Base-by-base conservation (phyloP, 2,113 vertebrate genomes). In the Gnathonemus echidnorhynchus region DNA sequence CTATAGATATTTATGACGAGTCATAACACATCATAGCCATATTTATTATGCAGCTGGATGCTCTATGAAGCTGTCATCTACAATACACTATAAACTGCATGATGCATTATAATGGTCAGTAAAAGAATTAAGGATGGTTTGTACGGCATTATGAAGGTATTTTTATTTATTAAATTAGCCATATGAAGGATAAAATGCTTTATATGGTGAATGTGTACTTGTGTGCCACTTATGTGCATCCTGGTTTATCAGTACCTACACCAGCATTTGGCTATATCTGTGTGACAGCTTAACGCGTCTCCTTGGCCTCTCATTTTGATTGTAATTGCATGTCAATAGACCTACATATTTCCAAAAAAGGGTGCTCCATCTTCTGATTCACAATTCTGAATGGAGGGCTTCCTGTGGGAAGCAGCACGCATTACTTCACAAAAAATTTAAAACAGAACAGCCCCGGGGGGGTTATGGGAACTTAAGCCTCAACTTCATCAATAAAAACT, bases 401-500 rank as follows among this genome's bases (percentile, higher is more conserved):
- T 77, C 15, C 31, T 9, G 1, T 39, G 13, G 11, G 11, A 35
- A 77, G 13, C 35, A 77, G 70, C 31, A 77, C 15, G 8, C 27
- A 21, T 27, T 74, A 74, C 31, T 31, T 35, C 66, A 31, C 70
- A 7, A 39, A 19, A 77, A 19, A 39, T n/a, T 62, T 3, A 19
- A 77, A 77, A 77, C 13, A 39, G 11, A 74, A 15, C 35, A 77
- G 27, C 31, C 70, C 31, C 13, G 7, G 56, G 39, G 39, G 31
- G 56, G 21, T 94, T 91, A 92, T 87, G 89, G 89, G 13, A 31
- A 39, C 70, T 31, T 93, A 93, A 91, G 90, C 94, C 70, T 35
- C 91, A 92, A 90, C 90, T 91, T 62, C 84, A 94, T 91, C 89
- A 92, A 92, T 92, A 88, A 39, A 94, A 90, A 92, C 80, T 86